Evolutionary conservation across 2,888 invertebrate genomes (phyloP), one percentile per base, ranked within the genome.

Genomic region (Disparrhopalites patrizii): DNA sequence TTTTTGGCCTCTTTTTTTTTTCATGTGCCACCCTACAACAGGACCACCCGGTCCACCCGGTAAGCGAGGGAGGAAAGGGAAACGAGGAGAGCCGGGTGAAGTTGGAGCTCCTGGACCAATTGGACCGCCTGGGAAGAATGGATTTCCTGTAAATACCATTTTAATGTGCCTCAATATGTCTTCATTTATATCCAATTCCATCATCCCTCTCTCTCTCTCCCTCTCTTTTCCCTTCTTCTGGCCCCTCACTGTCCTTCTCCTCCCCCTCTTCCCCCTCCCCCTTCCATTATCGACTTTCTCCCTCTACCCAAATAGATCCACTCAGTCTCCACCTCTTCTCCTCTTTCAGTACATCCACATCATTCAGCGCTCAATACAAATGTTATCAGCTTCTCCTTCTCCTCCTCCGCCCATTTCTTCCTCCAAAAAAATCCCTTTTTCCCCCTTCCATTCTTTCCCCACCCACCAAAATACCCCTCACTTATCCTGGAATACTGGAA

Each of bases 71-170:
- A 88, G 91, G 80, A 90, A 90, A 78, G 93, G 93, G 76, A 91
- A 91, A 81, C 91, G 91, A 78, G 93, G 93, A 23, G 91, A 92
- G 77, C 77, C 85, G 18, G 93, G 93, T 70, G 91, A 91, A 76
- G 81, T 87, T 27, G 90, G 91, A 58, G 84, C 88, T 68, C 82
- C 87, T 83, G 91, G 91, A 79, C 82, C 86, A 78, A 84, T 86
- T 80, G 91, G 91, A 79, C 85, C 89, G 78, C 85, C 89, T 77
- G 91, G 91, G 80, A 90, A 90, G 83, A 90, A 89, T 81, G 91
- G 91, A 84, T 91, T 91, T 85, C 91, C 91, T 87, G 91, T 91
- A 87, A 83, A 73, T 75, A 30, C 57, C 56, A 38, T 58, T 57
- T 68, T 51, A 62, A 62, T 52, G 52, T 62, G 30, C 20, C 62